phyloP scores from a whole-genome alignment of 2,113 vertebrate genomes.

The Phoxinus phoxinus region DNA sequence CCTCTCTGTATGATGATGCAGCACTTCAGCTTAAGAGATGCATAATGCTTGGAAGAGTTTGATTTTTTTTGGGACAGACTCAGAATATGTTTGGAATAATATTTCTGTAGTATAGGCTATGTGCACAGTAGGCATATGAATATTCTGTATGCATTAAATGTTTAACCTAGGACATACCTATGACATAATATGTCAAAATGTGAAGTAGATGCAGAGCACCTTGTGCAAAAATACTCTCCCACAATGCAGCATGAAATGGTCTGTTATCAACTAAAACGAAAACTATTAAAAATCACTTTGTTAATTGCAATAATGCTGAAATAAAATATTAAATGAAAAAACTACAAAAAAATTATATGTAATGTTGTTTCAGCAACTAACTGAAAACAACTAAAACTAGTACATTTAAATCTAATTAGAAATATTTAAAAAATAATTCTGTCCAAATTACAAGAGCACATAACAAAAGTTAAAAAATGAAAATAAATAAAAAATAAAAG shows the following conservation, averaged over 20 bases:
- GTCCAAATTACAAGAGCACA: background rate
- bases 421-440: background rate
- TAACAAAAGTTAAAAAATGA: background rate
- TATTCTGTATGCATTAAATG: background rate
- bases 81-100: background rate
- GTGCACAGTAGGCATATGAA: background rate
- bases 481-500: background rate
- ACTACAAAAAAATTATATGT: background rate
- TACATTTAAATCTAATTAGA: background rate
- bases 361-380: background rate
- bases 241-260: background rate
- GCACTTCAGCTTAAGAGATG: slow-evolving; percentile 8
- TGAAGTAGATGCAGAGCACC: background rate
- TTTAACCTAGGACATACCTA: background rate
- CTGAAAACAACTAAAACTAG: background rate
- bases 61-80: background rate
- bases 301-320: background rate
- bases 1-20: slow-evolving; percentile 20
- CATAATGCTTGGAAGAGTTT: slow-evolving; percentile 8
- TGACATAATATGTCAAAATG: background rate
- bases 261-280: background rate
- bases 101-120: background rate
- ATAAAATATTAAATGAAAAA: background rate
- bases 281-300: too few relatives aligned
- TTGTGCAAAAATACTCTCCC: background rate